Base-by-base conservation (phyloP, 2,888 invertebrate species). In the Exephanes ischioxanthus region DNA sequence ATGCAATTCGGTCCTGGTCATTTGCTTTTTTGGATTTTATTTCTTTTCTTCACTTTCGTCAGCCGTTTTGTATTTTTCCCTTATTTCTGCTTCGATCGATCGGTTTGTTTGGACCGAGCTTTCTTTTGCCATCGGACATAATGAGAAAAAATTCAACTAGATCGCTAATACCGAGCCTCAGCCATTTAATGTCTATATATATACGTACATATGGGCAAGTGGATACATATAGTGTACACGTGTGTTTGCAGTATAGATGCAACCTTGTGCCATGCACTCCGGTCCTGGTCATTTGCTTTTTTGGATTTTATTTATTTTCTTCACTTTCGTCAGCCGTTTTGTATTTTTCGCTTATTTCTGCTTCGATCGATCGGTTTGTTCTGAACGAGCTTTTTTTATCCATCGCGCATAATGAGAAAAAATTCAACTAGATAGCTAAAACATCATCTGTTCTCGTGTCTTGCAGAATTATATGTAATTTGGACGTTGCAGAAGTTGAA, bases 171-270 rank as follows among this genome's bases (percentile, higher is more conserved):
- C 85, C 71, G 71, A 77, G 78, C 77, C 76, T 67, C 71, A 77
- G 78, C 67, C 87, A 80, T 84, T 86, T 86, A 77, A 83, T 83
- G 70, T 86, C 53, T 45, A 63, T 37, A 53, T 68, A 26, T 19
- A 58, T 41, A 9, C 14, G 9, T n/a, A 68, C 41, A 70, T 33
- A 76, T 33, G 33, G 72, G 58, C n/a, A 9, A 22, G 63, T 6
- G 61, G 9, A 14, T 22, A 33, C 26, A 63, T 51, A 48, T 22
- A 68, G 26, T 19, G 58, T 41, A n/a, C 9, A 33, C 37, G 22
- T 66, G 11, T 19, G 19, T 19, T 37, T 66, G 33, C 9, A 66
- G 3, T 19, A 5, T 41, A 26, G 22, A 22, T n/a, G 58, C 58
- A 55, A 37, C 26, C 37, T 37, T 41, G 58, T 14, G 58, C 48